Percentiles rank a stretch among this genome's conserved stretches.
Conservation (phyloP, 2,113 vertebrate genomes). For the Aphelocoma coerulescens region DNA sequence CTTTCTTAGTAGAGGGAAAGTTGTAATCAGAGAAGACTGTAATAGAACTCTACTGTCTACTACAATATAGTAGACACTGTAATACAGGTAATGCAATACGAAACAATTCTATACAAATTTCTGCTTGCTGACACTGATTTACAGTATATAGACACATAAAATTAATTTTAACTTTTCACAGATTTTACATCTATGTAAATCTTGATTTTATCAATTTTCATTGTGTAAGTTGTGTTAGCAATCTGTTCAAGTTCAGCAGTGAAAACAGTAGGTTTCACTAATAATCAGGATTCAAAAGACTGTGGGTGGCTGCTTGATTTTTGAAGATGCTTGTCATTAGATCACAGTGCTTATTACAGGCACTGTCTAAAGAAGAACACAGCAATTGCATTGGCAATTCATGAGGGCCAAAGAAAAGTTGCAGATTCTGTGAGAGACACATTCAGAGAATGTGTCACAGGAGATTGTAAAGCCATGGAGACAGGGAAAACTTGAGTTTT, state of each 20-base stretch:
- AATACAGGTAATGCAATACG: background rate
- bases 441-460: background rate
- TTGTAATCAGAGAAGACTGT: background rate
- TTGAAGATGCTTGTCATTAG: background rate
- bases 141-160: background rate
- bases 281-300: background rate
- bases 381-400: background rate
- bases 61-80: background rate
- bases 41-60: background rate
- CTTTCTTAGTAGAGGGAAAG: background rate
- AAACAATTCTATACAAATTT: background rate
- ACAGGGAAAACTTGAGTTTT: background rate
- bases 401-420: background rate
- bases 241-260: background rate
- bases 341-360: background rate
- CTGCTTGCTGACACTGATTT: background rate
- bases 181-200: background rate
- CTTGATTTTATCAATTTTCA: background rate
- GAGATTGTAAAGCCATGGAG: background rate
- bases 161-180: background rate
- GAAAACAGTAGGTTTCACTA: background rate
- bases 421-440: background rate
- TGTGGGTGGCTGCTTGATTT: background rate
- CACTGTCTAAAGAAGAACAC: background rate
- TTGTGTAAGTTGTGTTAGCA: background rate